A percentile compares a stretch with the other conserved stretches of the same genome.
These are phyloP conservation scores for Nasonia vitripennis DNA, from an alignment of 1,140 invertebrate genomes.

Conservation along the genomic window DNA sequence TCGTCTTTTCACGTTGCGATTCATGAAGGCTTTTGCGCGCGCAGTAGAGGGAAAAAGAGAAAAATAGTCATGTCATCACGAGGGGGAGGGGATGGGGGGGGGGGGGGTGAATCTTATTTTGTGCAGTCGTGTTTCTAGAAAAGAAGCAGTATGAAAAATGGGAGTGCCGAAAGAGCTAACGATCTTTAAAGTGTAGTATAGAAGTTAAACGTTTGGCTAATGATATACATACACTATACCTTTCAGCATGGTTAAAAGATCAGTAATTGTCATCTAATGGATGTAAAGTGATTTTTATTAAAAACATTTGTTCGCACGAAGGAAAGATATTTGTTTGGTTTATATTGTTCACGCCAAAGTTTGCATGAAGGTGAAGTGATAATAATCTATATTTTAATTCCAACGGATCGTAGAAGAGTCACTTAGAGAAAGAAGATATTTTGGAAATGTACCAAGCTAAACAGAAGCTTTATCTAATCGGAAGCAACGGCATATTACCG, in stretches of 20 bases:
- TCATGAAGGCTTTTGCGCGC: neutral
- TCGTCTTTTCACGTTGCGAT: constrained; percentile 40
- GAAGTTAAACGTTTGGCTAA: constrained; percentile 11
- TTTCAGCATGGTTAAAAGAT: constrained; percentile 21
- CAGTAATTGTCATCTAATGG: constrained; percentile 10
- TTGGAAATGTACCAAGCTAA: no score
- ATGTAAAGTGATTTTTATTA: neutral
- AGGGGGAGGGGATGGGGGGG: constrained; percentile 4
- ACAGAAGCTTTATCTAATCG: no score
- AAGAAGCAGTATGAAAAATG: neutral
- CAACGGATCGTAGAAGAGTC: no score
- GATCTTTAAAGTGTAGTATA: constrained; percentile 21
- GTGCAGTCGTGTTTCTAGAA: neutral
- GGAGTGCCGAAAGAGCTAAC: constrained; percentile 7
- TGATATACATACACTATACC: neutral
- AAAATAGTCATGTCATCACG: constrained; percentile 32
- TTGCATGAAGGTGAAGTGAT: no score
- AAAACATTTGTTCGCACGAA: no score
- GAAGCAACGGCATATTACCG: no score
- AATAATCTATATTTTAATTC: no score
- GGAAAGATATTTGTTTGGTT: no score
- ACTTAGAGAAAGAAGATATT: no score
- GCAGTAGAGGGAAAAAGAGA: neutral
- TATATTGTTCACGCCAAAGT: no score
- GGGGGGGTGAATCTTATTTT: constrained; percentile 5